These are phyloP conservation scores for Panulirus ornatus DNA, from an alignment of 1,140 invertebrate genomes.

Conservation along the genomic window DNA sequence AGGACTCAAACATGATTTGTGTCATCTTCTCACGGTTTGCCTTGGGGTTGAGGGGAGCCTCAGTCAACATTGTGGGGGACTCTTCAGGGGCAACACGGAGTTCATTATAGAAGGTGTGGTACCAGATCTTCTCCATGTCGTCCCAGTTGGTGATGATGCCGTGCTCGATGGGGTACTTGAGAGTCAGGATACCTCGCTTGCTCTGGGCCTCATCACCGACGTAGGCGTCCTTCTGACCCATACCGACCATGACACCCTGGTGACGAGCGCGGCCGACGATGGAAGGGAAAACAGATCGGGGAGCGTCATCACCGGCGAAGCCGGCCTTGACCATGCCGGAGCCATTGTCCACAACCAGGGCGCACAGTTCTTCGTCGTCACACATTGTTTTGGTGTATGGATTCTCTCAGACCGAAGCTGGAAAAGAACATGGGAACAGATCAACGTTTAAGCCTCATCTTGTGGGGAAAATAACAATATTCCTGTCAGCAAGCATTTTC, in stretches of 20 bases:
- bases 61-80: constrained; percentile 92
- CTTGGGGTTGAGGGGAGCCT: constrained; percentile 94
- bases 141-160: constrained; percentile 98
- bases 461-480: too few relatives aligned
- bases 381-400: not conserved
- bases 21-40: constrained; percentile 94
- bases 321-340: constrained; percentile 85
- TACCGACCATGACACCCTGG: constrained; percentile 93
- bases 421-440: not conserved
- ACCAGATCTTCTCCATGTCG: constrained; percentile 98
- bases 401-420: not conserved
- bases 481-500: too few relatives aligned
- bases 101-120: constrained; percentile 97
- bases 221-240: constrained; percentile 95
- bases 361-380: not conserved
- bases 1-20: constrained; percentile 95
- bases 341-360: constrained; percentile 80
- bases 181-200: constrained; percentile 93
- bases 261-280: constrained; percentile 83
- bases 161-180: constrained; percentile 97
- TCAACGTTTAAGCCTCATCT: too few relatives aligned
- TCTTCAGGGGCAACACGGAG: constrained; percentile 96
- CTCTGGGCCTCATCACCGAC: constrained; percentile 96
- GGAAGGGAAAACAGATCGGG: constrained; percentile 94
- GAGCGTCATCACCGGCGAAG: constrained; percentile 91